phyloP scores from a whole-genome alignment of 2,113 vertebrate species.

The Acanthochromis polyacanthus region DNA sequence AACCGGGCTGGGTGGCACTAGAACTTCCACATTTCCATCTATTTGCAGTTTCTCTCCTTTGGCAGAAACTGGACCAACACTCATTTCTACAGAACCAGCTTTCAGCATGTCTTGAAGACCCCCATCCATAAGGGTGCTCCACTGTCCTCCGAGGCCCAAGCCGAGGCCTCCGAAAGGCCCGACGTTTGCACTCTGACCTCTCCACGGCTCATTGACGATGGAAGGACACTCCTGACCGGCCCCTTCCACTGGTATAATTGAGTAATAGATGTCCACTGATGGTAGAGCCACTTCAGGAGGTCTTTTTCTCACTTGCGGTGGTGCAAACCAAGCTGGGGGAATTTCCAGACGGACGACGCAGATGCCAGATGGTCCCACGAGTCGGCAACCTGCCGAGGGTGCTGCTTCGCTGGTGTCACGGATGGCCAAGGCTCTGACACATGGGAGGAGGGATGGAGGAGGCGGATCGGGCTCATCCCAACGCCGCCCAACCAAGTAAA shows the following conservation, averaged over 20 bases:
- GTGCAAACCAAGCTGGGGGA: constrained; percentile 91
- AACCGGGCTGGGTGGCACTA: constrained; percentile 89
- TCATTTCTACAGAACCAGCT: constrained; percentile 90
- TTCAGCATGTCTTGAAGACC: constrained; percentile 83
- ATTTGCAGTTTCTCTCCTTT: constrained; percentile 86
- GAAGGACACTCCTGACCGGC: constrained; percentile 85
- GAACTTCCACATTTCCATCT: constrained; percentile 89
- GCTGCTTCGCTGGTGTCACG: constrained; percentile 88
- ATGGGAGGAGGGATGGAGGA: constrained; percentile 85
- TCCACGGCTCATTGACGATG: constrained; percentile 84
- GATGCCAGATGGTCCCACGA: constrained; percentile 91
- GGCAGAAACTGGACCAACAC: constrained; percentile 81
- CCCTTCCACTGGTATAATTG: constrained; percentile 84
- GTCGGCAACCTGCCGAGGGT: constrained; percentile 89
- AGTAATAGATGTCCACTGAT: constrained; percentile 91
- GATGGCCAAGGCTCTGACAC: constrained; percentile 89
- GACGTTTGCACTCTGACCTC: constrained; percentile 75
- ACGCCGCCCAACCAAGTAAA: constrained; percentile 91
- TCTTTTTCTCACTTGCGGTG: constrained; percentile 83
- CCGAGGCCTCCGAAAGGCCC: constrained; percentile 73
- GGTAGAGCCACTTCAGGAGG: constrained; percentile 74
- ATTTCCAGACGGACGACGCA: constrained; percentile 93
- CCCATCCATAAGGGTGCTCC: constrained; percentile 72
- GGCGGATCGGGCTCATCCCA: constrained; percentile 87
- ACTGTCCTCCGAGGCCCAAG: constrained; percentile 74